Evolutionary conservation across 2,113 vertebrate genomes (phyloP).

Genomic region (Cochlearius cochlearius): DNA sequence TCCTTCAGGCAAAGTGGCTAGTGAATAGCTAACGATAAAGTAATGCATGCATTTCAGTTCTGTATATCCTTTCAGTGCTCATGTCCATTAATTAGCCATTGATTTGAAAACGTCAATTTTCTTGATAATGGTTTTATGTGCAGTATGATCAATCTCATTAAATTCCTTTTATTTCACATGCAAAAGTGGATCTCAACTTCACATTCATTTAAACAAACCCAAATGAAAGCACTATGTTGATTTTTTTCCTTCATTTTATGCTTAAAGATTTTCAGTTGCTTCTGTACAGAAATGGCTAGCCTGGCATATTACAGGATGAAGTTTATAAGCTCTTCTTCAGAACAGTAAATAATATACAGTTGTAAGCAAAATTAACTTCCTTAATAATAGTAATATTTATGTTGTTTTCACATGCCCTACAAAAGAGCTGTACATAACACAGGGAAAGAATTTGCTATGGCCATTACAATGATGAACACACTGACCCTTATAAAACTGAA

Average conservation of each 20-base stretch:
- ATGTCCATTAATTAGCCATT: conserved; percentile 31
- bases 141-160: neutral
- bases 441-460: neutral
- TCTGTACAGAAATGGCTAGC: neutral
- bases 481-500: neutral
- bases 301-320: neutral
- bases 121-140: conserved; percentile 36
- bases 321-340: neutral
- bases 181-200: neutral
- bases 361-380: neutral
- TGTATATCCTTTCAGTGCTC: neutral
- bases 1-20: neutral
- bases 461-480: neutral
- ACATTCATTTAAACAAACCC: conserved; percentile 17
- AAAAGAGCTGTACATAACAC: neutral
- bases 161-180: conserved; percentile 27
- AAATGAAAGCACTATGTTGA: neutral
- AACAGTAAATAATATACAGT: neutral
- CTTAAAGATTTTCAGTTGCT: neutral
- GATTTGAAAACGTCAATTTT: neutral
- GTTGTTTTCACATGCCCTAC: neutral
- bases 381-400: neutral
- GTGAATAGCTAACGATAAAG: neutral
- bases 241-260: neutral
- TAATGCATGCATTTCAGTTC: neutral